These are phyloP conservation scores for Paramormyrops hopkinsi DNA, from an alignment of 2,797 vertebrate species.

Conservation along the genomic window DNA sequence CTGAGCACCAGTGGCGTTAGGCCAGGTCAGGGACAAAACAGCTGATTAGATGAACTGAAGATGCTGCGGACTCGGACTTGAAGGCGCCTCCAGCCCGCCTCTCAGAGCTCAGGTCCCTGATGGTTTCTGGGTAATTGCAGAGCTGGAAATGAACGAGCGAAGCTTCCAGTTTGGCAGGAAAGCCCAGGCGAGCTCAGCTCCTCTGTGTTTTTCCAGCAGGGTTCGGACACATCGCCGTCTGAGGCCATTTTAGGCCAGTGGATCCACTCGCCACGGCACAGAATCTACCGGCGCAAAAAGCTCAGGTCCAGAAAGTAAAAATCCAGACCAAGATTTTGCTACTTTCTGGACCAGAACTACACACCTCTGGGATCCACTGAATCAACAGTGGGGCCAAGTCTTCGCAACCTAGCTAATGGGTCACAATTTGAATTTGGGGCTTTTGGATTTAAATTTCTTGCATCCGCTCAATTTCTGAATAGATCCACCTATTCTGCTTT, in stretches of 20 bases:
- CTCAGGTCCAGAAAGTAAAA: neutral
- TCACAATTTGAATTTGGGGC: neutral
- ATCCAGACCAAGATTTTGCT: neutral
- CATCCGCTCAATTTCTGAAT: neutral
- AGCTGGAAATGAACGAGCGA: neutral
- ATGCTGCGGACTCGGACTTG: neutral
- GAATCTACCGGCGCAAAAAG: neutral
- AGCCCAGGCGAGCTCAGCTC: neutral
- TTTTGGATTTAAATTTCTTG: neutral
- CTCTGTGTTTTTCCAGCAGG: neutral
- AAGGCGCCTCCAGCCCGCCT: neutral
- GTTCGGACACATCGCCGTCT: neutral
- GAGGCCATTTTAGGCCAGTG: neutral
- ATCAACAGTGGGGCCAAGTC: neutral
- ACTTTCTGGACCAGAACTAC: neutral
- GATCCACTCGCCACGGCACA: neutral
- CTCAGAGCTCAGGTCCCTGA: neutral
- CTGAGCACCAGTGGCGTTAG: neutral
- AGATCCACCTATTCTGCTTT: neutral
- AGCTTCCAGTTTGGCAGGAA: neutral
- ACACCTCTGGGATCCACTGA: neutral
- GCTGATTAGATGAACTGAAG: neutral
- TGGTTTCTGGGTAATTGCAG: conserved; percentile 4
- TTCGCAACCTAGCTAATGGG: neutral
- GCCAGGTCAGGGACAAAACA: neutral